Percentiles rank a stretch among this genome's conserved stretches.
Evolutionary conservation across 2,113 vertebrate genomes (phyloP).

Genomic region (Anarrhichthys ocellatus): DNA sequence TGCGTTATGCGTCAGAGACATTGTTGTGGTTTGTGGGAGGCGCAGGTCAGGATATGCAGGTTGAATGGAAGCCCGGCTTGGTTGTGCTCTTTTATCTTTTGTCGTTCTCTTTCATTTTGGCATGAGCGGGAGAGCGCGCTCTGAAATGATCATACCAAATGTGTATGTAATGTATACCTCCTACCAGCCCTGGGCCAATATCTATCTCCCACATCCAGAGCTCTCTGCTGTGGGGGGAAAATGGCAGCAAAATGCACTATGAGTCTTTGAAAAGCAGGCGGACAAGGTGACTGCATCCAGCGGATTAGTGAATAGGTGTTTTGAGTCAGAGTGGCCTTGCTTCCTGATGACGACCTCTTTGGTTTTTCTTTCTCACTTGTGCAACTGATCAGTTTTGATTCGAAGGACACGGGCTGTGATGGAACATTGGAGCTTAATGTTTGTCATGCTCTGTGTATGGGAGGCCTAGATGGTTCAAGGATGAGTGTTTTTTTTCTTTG

Average conservation of each 20-base stretch:
- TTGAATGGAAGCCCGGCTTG: conserved; percentile 16
- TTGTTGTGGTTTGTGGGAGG: conserved; percentile 11
- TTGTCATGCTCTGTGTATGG: conserved; percentile 25
- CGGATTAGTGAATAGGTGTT: conserved; percentile 10
- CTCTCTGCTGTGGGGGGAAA: too few relatives aligned
- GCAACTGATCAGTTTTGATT: conserved; percentile 24
- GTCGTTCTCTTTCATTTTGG: conserved; percentile 27
- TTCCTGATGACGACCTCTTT: neutral
- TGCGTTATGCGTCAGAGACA: conserved; percentile 3
- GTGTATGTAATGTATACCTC: conserved; percentile 51
- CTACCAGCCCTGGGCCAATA: conserved; percentile 37
- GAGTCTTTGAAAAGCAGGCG: neutral
- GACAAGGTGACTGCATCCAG: neutral
- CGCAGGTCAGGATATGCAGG: neutral
- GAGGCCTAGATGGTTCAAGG: conserved; percentile 46
- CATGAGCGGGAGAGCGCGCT: conserved; percentile 1
- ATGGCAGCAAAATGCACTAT: neutral
- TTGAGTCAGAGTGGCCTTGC: neutral
- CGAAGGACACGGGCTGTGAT: conserved; percentile 5
- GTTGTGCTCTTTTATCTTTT: conserved; percentile 34
- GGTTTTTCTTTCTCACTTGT: neutral
- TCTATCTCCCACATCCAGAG: conserved; percentile 30
- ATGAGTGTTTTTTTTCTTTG: neutral
- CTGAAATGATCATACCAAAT: conserved; percentile 56
- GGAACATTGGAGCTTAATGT: conserved; percentile 13